Evolutionary conservation across 2,797 vertebrate species (phyloP).

Genomic region (Eulemur coronatus): DNA sequence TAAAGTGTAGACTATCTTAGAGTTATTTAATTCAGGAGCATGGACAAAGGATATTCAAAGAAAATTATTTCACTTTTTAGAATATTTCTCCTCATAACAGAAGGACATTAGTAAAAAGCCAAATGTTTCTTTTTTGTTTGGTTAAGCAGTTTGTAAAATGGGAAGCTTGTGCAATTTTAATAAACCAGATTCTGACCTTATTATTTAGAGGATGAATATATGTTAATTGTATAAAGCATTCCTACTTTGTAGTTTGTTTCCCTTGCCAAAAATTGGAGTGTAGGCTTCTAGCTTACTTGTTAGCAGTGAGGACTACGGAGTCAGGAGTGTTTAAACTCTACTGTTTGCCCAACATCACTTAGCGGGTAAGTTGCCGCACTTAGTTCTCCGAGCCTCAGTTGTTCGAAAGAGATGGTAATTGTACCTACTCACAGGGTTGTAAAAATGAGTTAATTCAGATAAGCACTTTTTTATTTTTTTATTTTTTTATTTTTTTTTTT

Average conservation of each 20-base stretch:
- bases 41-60: background rate
- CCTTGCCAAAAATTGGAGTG: background rate
- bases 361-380: background rate
- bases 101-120: background rate
- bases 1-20: background rate
- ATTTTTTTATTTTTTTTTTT: too few relatives aligned
- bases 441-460: slow-evolving; percentile 20
- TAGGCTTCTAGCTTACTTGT: background rate
- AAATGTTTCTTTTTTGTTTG: background rate
- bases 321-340: background rate
- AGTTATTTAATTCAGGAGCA: background rate
- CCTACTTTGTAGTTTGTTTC: slow-evolving; percentile 16
- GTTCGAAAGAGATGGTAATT: background rate
- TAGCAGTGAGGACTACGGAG: background rate
- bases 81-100: background rate
- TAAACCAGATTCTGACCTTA: background rate
- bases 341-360: background rate
- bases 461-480: too few relatives aligned
- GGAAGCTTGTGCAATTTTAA: background rate
- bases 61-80: background rate
- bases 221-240: background rate
- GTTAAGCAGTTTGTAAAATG: background rate
- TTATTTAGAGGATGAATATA: background rate
- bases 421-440: background rate
- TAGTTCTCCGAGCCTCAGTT: background rate